Percentiles rank a stretch among this genome's conserved stretches.
These are phyloP conservation scores for Litoditis marina DNA, from an alignment of 2,888 invertebrate species.

Conservation along the genomic window DNA sequence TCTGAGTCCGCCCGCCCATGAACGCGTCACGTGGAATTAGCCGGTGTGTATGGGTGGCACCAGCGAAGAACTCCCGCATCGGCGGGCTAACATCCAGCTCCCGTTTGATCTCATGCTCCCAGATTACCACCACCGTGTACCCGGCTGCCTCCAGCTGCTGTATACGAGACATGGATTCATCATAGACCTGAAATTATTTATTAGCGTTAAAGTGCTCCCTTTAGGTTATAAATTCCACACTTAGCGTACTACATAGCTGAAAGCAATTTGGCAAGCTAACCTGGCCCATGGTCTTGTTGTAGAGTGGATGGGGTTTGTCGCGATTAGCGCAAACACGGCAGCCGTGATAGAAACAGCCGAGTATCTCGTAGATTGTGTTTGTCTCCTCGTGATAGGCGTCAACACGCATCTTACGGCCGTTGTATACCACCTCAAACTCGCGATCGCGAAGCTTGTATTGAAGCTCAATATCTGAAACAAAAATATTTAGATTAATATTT, in stretches of 20 bases:
- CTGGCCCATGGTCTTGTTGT: neutral
- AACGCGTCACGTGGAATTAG: constrained; percentile 2
- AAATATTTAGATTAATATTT: too few relatives aligned
- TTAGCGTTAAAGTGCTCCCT: too few relatives aligned
- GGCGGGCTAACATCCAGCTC: neutral
- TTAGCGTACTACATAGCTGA: too few relatives aligned
- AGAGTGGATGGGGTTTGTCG: neutral
- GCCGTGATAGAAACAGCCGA: neutral
- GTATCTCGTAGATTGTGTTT: neutral
- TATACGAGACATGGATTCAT: neutral
- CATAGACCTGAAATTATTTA: neutral
- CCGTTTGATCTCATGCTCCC: constrained; percentile 6
- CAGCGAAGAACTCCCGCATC: constrained; percentile 1
- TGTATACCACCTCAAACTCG: neutral
- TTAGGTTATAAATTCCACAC: too few relatives aligned
- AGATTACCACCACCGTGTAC: neutral
- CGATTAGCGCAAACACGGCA: neutral
- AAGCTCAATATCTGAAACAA: too few relatives aligned
- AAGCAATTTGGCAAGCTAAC: too few relatives aligned
- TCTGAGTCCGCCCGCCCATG: constrained; percentile 7
- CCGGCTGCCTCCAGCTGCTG: neutral
- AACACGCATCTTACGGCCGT: neutral
- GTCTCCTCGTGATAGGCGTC: neutral
- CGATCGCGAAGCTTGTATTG: neutral
- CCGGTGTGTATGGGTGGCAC: neutral